Evolutionary conservation across 1,140 invertebrate species (phyloP).

Genomic region (Hestina assimilis): DNA sequence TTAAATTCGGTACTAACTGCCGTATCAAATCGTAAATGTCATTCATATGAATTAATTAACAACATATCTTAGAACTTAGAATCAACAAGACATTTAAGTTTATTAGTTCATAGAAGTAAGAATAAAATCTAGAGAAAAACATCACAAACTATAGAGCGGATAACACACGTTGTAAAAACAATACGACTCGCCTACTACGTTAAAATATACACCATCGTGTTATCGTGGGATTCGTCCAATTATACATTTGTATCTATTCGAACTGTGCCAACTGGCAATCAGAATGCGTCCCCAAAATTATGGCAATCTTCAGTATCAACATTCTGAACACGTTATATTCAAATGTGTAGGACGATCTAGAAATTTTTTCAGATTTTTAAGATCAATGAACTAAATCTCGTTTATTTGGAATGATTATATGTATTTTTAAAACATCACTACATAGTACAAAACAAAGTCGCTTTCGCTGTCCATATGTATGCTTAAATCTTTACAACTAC

Average conservation of each 20-base stretch:
- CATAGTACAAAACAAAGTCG: too few relatives aligned
- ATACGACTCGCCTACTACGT: too few relatives aligned
- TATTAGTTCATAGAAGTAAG: neutral
- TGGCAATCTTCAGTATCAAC: slow-evolving; percentile 27
- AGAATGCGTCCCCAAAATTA: slow-evolving; percentile 37
- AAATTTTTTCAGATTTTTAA: slow-evolving; percentile 9
- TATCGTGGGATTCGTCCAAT: slow-evolving; percentile 1
- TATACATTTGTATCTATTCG: slow-evolving; percentile 18
- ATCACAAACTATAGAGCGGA: neutral
- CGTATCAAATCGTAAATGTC: too few relatives aligned
- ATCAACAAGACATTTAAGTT: neutral
- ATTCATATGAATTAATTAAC: too few relatives aligned
- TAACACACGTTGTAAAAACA: neutral
- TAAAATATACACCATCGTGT: slow-evolving; percentile 4
- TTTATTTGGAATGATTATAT: neutral
- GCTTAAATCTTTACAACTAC: too few relatives aligned
- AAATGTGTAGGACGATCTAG: slow-evolving; percentile 29
- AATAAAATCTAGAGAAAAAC: slow-evolving; percentile 3
- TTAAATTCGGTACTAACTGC: too few relatives aligned
- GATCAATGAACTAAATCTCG: slow-evolving; percentile 26
- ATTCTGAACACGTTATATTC: slow-evolving; percentile 33
- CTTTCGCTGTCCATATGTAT: too few relatives aligned
- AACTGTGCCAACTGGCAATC: slow-evolving; percentile 60
- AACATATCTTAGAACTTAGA: too few relatives aligned
- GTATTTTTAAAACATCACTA: too few relatives aligned